phyloP scores from a whole-genome alignment of 2,888 invertebrate genomes.

The Perizoma affinitatum region DNA sequence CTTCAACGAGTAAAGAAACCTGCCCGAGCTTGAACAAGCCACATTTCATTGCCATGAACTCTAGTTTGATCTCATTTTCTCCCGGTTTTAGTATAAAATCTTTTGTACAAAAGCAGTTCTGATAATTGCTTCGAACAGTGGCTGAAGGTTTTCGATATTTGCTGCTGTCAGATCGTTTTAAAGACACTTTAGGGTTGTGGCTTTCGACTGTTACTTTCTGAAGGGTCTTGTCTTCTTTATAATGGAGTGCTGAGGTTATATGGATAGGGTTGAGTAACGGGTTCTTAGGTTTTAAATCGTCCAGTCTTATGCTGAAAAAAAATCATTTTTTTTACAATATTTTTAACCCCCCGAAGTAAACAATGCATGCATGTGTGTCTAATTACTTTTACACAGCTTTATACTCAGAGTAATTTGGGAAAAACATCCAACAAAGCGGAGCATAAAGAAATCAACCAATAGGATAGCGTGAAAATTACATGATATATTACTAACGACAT shows the following conservation, averaged over 20 bases:
- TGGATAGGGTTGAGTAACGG: slow-evolving; percentile 84
- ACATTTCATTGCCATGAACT: slow-evolving; percentile 85
- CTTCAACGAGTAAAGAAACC: slow-evolving; percentile 85
- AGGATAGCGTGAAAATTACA: too few relatives aligned
- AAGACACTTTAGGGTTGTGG: slow-evolving; percentile 85
- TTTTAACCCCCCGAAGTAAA: too few relatives aligned
- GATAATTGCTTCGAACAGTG: slow-evolving; percentile 87
- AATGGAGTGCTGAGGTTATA: slow-evolving; percentile 89
- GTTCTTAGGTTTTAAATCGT: slow-evolving; percentile 86
- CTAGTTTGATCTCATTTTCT: slow-evolving; percentile 85
- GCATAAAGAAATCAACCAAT: too few relatives aligned
- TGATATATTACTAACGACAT: too few relatives aligned
- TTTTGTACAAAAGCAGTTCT: slow-evolving; percentile 81
- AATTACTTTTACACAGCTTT: too few relatives aligned
- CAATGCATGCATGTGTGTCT: too few relatives aligned
- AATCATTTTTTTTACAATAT: background rate
- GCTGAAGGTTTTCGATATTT: slow-evolving; percentile 88
- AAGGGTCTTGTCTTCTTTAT: slow-evolving; percentile 92
- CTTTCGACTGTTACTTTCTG: slow-evolving; percentile 90
- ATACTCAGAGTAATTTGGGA: too few relatives aligned
- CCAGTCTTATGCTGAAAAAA: slow-evolving; percentile 78
- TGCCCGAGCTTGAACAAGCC: slow-evolving; percentile 90
- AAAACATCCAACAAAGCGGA: too few relatives aligned
- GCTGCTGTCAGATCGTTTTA: slow-evolving; percentile 89
- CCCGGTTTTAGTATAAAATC: slow-evolving; percentile 86